Evolutionary conservation across 1,140 invertebrate genomes (phyloP).

Genomic region (Hirudo medicinalis): DNA sequence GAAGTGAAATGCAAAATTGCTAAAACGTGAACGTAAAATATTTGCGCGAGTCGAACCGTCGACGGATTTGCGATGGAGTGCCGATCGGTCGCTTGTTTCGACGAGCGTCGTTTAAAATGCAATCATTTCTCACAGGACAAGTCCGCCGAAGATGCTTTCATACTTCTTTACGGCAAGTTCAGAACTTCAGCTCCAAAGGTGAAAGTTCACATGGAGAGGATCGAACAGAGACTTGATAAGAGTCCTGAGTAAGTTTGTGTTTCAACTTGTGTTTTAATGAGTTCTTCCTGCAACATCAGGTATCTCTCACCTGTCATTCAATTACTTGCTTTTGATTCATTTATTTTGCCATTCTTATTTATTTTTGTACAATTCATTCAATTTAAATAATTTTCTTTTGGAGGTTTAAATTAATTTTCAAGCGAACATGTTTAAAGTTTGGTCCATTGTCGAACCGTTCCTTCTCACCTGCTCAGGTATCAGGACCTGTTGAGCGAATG

Average conservation of each 20-base stretch:
- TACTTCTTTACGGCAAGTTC: slow-evolving; percentile 85
- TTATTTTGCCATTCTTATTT: slow-evolving; percentile 21
- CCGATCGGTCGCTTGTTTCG: too few relatives aligned
- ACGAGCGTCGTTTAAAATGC: too few relatives aligned
- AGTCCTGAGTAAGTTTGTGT: slow-evolving; percentile 51
- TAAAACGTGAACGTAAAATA: too few relatives aligned
- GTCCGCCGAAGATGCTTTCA: slow-evolving; percentile 59
- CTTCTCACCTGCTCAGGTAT: slow-evolving; percentile 48
- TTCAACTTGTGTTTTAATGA: slow-evolving; percentile 16
- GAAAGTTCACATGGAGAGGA: slow-evolving; percentile 61
- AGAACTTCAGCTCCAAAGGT: slow-evolving; percentile 70
- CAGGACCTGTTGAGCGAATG: slow-evolving; percentile 62
- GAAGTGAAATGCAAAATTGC: too few relatives aligned
- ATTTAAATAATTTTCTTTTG: too few relatives aligned
- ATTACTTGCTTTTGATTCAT: background rate
- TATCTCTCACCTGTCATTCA: too few relatives aligned
- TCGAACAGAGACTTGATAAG: slow-evolving; percentile 60
- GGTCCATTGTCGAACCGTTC: too few relatives aligned
- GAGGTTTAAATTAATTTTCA: too few relatives aligned
- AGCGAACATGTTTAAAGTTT: too few relatives aligned
- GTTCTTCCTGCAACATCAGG: slow-evolving; percentile 7
- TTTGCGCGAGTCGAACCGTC: too few relatives aligned
- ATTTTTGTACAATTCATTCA: too few relatives aligned
- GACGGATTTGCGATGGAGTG: too few relatives aligned
- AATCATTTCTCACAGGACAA: slow-evolving; percentile 9